A percentile compares a stretch with the other conserved stretches of the same genome.
phyloP scores from a whole-genome alignment of 2,888 invertebrate species.

The Mactromeris polynyma region DNA sequence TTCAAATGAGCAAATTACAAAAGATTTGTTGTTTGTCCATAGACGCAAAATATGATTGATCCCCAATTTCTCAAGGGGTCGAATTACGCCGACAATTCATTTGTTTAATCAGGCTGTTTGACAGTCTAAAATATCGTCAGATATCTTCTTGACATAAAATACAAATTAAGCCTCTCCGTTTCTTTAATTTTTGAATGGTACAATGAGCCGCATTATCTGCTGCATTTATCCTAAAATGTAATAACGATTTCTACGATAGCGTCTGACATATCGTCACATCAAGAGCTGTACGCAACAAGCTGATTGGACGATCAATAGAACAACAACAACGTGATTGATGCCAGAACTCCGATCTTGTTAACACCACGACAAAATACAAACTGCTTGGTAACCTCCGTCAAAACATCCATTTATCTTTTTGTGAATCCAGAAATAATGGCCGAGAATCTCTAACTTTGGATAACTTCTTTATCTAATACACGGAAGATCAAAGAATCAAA shows the following conservation, averaged over 20 bases:
- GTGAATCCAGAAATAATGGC: slow-evolving; percentile 3
- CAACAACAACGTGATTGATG: slow-evolving; percentile 62
- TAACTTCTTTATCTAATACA: slow-evolving; percentile 8
- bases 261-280: slow-evolving; percentile 27
- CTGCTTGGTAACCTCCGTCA: slow-evolving; percentile 31
- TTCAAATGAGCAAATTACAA: slow-evolving; percentile 69
- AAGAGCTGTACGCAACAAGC: slow-evolving; percentile 32
- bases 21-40: slow-evolving; percentile 65
- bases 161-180: slow-evolving; percentile 54
- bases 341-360: slow-evolving; percentile 61
- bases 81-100: slow-evolving; percentile 56
- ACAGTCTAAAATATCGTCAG: slow-evolving; percentile 58
- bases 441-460: background rate
- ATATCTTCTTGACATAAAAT: slow-evolving; percentile 56
- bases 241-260: slow-evolving; percentile 43
- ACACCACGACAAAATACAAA: slow-evolving; percentile 67
- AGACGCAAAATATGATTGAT: slow-evolving; percentile 63
- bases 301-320: slow-evolving; percentile 53
- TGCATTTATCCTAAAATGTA: slow-evolving; percentile 51
- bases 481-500: slow-evolving; percentile 1
- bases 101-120: slow-evolving; percentile 56
- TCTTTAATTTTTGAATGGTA: slow-evolving; percentile 42
- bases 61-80: slow-evolving; percentile 55
- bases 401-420: slow-evolving; percentile 33
- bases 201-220: background rate